Conservation (phyloP, 2,113 vertebrate species). For the Paraplagusia blochii region DNA sequence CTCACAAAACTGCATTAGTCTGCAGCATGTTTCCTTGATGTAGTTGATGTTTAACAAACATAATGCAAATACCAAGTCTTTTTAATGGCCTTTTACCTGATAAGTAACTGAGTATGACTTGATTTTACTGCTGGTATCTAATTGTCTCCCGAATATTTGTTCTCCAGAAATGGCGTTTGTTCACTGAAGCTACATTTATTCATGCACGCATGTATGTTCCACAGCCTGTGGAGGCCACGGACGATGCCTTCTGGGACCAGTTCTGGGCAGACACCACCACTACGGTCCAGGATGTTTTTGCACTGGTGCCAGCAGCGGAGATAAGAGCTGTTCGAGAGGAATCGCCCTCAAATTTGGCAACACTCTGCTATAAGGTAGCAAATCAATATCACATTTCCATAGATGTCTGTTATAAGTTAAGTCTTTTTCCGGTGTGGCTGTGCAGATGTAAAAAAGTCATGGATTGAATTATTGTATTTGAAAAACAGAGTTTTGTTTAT, state of each 20-base stretch:
- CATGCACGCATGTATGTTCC: neutral
- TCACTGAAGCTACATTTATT: neutral
- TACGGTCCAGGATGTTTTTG: slow-evolving; percentile 96
- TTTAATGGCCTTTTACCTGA: too few species aligned
- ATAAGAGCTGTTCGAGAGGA: slow-evolving; percentile 96
- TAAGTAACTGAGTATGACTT: too few species aligned
- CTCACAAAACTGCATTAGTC: too few species aligned
- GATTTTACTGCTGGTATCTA: too few species aligned
- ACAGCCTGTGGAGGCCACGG: slow-evolving; percentile 95
- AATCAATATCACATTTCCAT: slow-evolving; percentile 57
- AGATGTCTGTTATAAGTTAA: too few species aligned
- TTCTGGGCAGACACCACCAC: slow-evolving; percentile 97
- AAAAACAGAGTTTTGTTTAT: slow-evolving; percentile 3
- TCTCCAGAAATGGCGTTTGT: too few species aligned
- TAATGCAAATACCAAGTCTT: too few species aligned
- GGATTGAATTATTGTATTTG: slow-evolving; percentile 23
- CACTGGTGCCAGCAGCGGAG: slow-evolving; percentile 94
- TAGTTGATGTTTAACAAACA: too few species aligned
- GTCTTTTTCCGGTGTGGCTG: too few species aligned
- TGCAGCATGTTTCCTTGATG: too few species aligned
- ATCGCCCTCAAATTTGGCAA: slow-evolving; percentile 96
- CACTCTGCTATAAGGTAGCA: slow-evolving; percentile 93
- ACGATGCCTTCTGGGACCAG: slow-evolving; percentile 98
- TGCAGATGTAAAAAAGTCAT: too few species aligned
- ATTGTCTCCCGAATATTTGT: too few species aligned